phyloP scores from a whole-genome alignment of 2,888 invertebrate genomes.

The Tachina grossa region DNA sequence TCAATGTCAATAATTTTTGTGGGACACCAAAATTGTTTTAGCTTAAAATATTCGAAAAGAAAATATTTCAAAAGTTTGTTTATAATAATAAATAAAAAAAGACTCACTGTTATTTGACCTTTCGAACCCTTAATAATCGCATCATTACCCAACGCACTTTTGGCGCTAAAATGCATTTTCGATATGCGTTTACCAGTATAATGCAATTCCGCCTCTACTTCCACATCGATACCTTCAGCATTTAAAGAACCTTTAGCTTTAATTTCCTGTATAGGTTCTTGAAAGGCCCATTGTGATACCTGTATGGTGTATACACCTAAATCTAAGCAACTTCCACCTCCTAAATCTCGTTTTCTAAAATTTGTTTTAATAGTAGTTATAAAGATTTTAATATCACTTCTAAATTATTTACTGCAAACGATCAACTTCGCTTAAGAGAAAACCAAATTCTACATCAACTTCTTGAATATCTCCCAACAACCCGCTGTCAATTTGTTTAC shows the following conservation, averaged over 20 bases:
- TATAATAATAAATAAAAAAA: conserved; percentile 1
- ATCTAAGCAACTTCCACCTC: conserved; percentile 91
- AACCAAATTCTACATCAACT: conserved; percentile 88
- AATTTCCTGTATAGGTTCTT: conserved; percentile 87
- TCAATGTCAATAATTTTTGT: conserved; percentile 87
- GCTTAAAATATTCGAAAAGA: conserved; percentile 78
- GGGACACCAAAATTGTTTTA: conserved; percentile 88
- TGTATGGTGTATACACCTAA: conserved; percentile 91
- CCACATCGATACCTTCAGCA: conserved; percentile 86
- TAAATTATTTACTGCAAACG: conserved; percentile 82
- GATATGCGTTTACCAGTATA: conserved; percentile 79
- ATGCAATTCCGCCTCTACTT: conserved; percentile 77
- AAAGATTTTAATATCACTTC: neutral
- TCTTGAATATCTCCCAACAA: conserved; percentile 88
- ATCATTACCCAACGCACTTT: conserved; percentile 75
- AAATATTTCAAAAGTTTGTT: neutral
- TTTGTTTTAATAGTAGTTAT: neutral
- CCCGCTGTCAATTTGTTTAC: conserved; percentile 86
- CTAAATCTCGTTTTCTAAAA: conserved; percentile 86
- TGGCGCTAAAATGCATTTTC: conserved; percentile 77
- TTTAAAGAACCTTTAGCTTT: conserved; percentile 88
- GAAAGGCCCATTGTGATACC: conserved; percentile 88
- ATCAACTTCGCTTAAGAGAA: conserved; percentile 84
- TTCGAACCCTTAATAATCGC: conserved; percentile 82
- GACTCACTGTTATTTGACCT: conserved; percentile 81